A percentile compares a stretch with the other conserved stretches of the same genome.
phyloP scores from a whole-genome alignment of 1,140 invertebrate genomes.

The Trachymyrmex septentrionalis region DNA sequence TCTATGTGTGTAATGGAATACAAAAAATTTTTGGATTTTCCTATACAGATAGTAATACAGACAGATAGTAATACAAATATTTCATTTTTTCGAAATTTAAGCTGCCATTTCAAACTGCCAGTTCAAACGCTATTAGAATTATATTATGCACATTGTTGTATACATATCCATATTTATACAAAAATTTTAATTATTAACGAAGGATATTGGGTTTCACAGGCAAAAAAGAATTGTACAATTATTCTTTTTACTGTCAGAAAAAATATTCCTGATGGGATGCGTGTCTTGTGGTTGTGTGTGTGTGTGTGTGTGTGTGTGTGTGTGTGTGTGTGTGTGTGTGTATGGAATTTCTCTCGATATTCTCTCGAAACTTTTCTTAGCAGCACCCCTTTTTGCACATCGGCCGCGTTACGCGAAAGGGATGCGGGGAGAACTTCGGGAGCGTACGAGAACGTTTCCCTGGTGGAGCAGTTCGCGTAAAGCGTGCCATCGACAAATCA shows the following conservation, averaged over 20 bases:
- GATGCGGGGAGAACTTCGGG: constrained; percentile 17
- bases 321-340: neutral
- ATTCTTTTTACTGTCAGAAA: neutral
- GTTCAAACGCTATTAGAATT: neutral
- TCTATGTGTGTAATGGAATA: neutral
- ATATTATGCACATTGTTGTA: neutral
- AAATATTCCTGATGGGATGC: neutral
- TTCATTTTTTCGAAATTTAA: neutral
- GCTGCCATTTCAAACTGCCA: too few relatives aligned
- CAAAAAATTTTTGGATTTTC: neutral
- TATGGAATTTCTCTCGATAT: constrained; percentile 71
- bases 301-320: too few relatives aligned
- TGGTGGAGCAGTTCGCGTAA: constrained; percentile 62
- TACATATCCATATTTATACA: neutral
- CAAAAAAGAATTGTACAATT: neutral
- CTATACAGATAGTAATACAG: neutral
- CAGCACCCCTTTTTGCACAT: neutral
- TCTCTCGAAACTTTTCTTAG: constrained; percentile 65
- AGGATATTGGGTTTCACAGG: neutral
- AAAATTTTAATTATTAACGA: neutral
- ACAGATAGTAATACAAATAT: neutral
- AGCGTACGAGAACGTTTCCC: constrained; percentile 17
- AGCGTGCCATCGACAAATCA: constrained; percentile 81
- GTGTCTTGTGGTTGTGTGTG: neutral
- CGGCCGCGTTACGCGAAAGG: constrained; percentile 31